A percentile compares a stretch with the other conserved stretches of the same genome.
Conservation (phyloP, 1,140 invertebrate species). For the Potamilus streckersoni region DNA sequence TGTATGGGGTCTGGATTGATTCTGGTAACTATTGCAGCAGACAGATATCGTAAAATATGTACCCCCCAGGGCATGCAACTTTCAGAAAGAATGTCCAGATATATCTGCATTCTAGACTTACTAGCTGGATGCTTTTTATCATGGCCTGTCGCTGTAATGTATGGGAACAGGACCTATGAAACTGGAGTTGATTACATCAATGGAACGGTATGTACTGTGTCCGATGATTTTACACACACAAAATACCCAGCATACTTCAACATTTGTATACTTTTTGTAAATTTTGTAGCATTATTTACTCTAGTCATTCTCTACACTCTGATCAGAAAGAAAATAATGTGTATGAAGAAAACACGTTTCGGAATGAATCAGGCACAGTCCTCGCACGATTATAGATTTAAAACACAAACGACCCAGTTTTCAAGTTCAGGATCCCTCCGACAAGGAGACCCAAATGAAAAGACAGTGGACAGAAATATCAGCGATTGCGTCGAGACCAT, state of each 20-base stretch:
- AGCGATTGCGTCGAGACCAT: not conserved
- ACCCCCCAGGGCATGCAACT: constrained; percentile 17
- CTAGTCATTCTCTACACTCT: constrained; percentile 16
- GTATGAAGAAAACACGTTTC: constrained; percentile 15
- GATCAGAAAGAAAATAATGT: constrained; percentile 6
- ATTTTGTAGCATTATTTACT: not conserved
- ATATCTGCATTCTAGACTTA: constrained; percentile 17
- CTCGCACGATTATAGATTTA: not conserved
- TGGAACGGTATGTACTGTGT: constrained; percentile 15
- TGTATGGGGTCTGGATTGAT: constrained; percentile 22
- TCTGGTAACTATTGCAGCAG: constrained; percentile 13
- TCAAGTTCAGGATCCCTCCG: not conserved
- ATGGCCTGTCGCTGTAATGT: constrained; percentile 11
- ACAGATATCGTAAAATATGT: constrained; percentile 23
- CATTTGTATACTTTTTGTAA: constrained; percentile 7
- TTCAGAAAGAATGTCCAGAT: constrained; percentile 1
- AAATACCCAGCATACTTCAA: constrained; percentile 10
- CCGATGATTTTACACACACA: not conserved
- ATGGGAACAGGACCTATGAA: constrained; percentile 2
- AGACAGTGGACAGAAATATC: constrained; percentile 5
- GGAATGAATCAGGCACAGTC: constrained; percentile 14
- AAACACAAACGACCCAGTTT: not conserved
- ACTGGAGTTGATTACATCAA: constrained; percentile 22
- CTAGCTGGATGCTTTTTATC: constrained; percentile 9
- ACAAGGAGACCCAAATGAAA: not conserved